Evolutionary conservation across 2,888 invertebrate species (phyloP).

Genomic region (Anodontia alba): DNA sequence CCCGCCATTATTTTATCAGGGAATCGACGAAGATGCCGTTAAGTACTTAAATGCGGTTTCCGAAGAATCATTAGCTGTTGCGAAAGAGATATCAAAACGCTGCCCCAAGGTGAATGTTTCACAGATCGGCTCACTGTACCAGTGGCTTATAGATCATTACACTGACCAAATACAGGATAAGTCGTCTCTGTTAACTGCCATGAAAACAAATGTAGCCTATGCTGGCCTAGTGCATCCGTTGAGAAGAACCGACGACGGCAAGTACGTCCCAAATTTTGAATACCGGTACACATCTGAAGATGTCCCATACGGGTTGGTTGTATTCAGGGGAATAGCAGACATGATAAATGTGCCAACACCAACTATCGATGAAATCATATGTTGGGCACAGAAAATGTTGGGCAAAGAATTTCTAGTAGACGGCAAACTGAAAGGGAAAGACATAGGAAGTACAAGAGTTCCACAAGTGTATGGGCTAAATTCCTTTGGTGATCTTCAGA

Average conservation of each 20-base stretch:
- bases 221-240: constrained; percentile 56
- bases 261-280: constrained; percentile 56
- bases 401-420: constrained; percentile 62
- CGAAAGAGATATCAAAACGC: constrained; percentile 41
- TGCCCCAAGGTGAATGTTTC: constrained; percentile 46
- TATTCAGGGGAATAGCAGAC: constrained; percentile 62
- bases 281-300: constrained; percentile 68
- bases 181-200: constrained; percentile 31
- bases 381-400: constrained; percentile 67
- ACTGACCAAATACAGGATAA: constrained; percentile 51
- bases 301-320: constrained; percentile 64
- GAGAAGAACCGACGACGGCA: constrained; percentile 50
- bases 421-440: constrained; percentile 60
- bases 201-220: constrained; percentile 61
- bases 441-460: constrained; percentile 56
- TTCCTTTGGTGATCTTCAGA: background rate
- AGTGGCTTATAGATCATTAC: constrained; percentile 48
- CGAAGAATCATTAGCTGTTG: constrained; percentile 46
- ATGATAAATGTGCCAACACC: constrained; percentile 60
- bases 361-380: constrained; percentile 64
- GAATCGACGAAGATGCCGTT: constrained; percentile 46
- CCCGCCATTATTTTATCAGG: constrained; percentile 65
- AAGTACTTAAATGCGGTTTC: constrained; percentile 42
- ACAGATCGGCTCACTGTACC: constrained; percentile 42
- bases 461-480: constrained; percentile 54